Conservation (phyloP, 2,113 vertebrate genomes). For the Orthochromis indermauri region DNA sequence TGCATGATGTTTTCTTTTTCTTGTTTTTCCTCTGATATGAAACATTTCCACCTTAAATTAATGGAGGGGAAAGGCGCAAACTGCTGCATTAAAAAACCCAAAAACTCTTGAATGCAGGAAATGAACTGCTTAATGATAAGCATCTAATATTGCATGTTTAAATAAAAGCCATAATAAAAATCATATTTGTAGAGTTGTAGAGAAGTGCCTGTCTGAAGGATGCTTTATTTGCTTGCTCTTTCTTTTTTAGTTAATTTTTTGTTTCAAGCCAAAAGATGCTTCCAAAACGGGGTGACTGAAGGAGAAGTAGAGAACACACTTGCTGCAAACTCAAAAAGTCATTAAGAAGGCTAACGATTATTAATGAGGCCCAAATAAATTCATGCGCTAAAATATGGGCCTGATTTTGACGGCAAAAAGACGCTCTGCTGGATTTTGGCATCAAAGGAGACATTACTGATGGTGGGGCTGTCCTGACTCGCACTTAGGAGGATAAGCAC, state of each 20-base stretch:
- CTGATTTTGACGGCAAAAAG: slow-evolving; percentile 9
- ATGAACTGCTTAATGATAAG: not conserved
- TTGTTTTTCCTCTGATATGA: not conserved
- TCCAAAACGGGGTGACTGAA: slow-evolving; percentile 18
- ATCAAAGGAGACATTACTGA: slow-evolving; percentile 7
- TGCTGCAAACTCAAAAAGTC: slow-evolving; percentile 32
- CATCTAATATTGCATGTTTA: not conserved
- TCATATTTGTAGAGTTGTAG: not conserved
- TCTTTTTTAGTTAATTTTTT: not conserved
- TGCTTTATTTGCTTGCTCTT: not conserved
- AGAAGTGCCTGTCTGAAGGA: slow-evolving; percentile 1
- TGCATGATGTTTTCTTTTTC: not conserved
- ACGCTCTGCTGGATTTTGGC: slow-evolving; percentile 14
- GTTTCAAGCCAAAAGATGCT: not conserved
- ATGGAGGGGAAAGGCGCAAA: not conserved
- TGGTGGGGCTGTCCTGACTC: not conserved
- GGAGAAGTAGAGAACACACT: not conserved
- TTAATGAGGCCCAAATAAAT: slow-evolving; percentile 43
- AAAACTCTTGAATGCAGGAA: not conserved
- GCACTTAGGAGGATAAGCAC: not conserved
- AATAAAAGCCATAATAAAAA: not conserved
- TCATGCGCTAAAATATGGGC: slow-evolving; percentile 23
- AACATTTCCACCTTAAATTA: not conserved
- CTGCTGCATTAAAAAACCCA: not conserved
- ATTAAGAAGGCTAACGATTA: slow-evolving; percentile 53